Base-by-base conservation (phyloP, 1,140 invertebrate species). In the Bilobella aurantiaca region DNA sequence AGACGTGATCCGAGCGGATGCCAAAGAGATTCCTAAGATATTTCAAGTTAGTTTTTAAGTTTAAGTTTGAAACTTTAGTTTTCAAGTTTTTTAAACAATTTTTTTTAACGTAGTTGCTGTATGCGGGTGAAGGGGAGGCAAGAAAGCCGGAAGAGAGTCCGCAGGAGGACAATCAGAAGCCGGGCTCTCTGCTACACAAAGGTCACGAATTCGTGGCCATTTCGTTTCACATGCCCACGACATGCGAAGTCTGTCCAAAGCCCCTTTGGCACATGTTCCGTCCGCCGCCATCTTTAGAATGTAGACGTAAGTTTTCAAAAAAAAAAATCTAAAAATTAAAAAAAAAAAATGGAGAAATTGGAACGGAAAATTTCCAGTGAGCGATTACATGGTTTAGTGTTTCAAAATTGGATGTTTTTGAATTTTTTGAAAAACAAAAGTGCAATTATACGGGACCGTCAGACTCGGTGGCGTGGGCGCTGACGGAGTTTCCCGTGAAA, bases 21-120 rank as follows among this genome's bases (percentile, higher is more conserved):
- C 92, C 78, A 95, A 95, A 87, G 94, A 98, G 84, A 96, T 98
- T 80, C 96, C 96, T 74, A 87, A 93, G 78, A 98, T 99, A 82
- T 98, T 98, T 81, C 95, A 98, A 83, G 86, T 87, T 78, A 34
- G 2, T 58, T 31, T 63, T 31, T 34, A 16, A 29, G 58, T 37
- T 18, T 58, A 32, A n/a, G 59, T 30, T 28, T 30, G 1, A 42
- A 29, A 12, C 34, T 42, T 42, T 42, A 18, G 34, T 42, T 27
- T 14, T 62, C 18, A 62, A 58, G 18, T 59, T 62, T 21, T 68
- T 37, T 63, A 67, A 47, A 60, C 67, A 42, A 64, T 62, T 69
- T 37, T 59, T 75, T 76, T n/a, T n/a, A n/a, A n/a, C n/a, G 12
- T 65, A 87, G 83, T 81, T 96, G 74, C 79, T 96, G 66, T 95